phyloP scores from a whole-genome alignment of 1,140 invertebrate genomes.

The Neocloeon triangulifer region DNA sequence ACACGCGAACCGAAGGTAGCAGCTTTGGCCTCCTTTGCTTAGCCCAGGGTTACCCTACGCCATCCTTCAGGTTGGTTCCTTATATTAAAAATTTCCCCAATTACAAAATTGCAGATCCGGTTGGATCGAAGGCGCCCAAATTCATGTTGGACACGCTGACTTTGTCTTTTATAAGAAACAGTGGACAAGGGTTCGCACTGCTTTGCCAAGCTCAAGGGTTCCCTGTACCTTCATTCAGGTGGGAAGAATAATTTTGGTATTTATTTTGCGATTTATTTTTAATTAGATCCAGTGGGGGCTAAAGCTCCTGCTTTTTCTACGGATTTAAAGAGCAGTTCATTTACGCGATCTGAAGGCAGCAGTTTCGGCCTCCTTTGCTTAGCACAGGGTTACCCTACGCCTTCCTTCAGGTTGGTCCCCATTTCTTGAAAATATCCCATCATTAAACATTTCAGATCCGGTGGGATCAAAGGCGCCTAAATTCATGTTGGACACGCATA shows the following conservation, averaged over 20 bases:
- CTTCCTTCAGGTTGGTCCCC: constrained; percentile 13
- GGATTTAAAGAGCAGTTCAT: constrained; percentile 40
- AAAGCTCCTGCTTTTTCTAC: constrained; percentile 41
- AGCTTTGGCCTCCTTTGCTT: constrained; percentile 38
- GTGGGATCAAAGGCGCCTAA: constrained; percentile 39
- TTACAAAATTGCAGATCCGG: too few species aligned
- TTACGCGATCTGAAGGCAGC: constrained; percentile 24
- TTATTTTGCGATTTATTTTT: not conserved
- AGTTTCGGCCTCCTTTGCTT: constrained; percentile 48
- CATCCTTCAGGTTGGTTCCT: constrained; percentile 40
- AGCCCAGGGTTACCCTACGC: constrained; percentile 46
- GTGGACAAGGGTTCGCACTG: constrained; percentile 7
- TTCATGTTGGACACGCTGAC: constrained; percentile 6
- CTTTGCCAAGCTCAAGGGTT: constrained; percentile 12
- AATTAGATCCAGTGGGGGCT: constrained; percentile 36
- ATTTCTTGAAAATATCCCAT: too few species aligned
- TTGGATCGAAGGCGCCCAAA: constrained; percentile 7
- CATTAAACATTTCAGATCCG: too few species aligned
- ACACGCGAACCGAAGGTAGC: constrained; percentile 12
- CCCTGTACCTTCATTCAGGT: constrained; percentile 14
- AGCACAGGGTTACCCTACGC: constrained; percentile 26
- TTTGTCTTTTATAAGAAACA: too few species aligned
- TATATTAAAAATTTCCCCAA: too few species aligned
- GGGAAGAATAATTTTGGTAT: not conserved
- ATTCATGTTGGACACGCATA: constrained; percentile 42